phyloP scores from a whole-genome alignment of 2,888 invertebrate genomes.

The Serrognathus titanus region DNA sequence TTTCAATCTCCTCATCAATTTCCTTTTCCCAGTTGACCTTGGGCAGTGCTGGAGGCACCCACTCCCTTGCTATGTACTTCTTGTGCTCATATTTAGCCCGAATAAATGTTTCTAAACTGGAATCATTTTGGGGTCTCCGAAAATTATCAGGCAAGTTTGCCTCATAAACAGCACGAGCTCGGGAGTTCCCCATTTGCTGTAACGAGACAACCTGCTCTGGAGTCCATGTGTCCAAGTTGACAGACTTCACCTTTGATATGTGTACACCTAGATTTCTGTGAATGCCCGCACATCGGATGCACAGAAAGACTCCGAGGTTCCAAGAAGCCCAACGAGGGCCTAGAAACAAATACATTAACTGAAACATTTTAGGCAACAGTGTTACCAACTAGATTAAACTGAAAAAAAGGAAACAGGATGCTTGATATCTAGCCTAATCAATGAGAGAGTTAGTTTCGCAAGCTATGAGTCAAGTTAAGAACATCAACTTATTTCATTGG shows the following conservation, averaged over 20 bases:
- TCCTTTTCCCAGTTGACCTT: constrained; percentile 82
- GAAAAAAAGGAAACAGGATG: neutral
- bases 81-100: constrained; percentile 98
- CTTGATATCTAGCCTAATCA: neutral
- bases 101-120: constrained; percentile 92
- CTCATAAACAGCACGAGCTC: constrained; percentile 95
- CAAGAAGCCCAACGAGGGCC: constrained; percentile 99
- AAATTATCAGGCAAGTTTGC: constrained; percentile 95
- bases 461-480: no score
- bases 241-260: constrained; percentile 97
- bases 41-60: constrained; percentile 84
- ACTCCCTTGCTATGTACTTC: constrained; percentile 97
- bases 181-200: constrained; percentile 97
- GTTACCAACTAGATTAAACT: no score
- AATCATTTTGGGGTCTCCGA: constrained; percentile 91
- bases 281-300: constrained; percentile 98
- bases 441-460: no score
- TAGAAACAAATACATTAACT: constrained; percentile 43
- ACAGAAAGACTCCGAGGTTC: constrained; percentile 97
- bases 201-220: constrained; percentile 86
- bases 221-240: constrained; percentile 97
- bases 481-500: no score
- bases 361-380: neutral
- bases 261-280: constrained; percentile 98
- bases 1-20: constrained; percentile 81